These are phyloP conservation scores for Oncorhynchus gorbuscha DNA, from an alignment of 2,113 vertebrate species.

Conservation along the genomic window DNA sequence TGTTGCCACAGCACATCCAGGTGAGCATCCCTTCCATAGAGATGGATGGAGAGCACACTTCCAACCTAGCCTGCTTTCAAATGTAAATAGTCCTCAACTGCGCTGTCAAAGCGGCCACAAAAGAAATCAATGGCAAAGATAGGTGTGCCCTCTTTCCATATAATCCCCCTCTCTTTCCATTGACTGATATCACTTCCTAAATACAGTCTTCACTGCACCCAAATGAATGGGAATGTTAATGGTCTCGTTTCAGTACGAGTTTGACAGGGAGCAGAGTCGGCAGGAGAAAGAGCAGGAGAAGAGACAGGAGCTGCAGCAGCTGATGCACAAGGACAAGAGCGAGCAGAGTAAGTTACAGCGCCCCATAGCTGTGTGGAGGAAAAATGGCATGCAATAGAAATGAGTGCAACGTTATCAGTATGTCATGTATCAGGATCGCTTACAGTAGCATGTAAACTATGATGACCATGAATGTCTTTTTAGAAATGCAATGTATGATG, in stretches of 20 bases:
- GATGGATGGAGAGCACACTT: too few species aligned
- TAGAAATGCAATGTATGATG: background rate
- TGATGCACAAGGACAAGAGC: slow-evolving; percentile 86
- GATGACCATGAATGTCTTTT: too few species aligned
- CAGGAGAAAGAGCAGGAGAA: slow-evolving; percentile 77
- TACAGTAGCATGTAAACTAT: background rate
- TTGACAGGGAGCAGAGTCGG: slow-evolving; percentile 73
- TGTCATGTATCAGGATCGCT: background rate
- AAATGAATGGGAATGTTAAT: background rate
- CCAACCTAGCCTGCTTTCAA: too few species aligned
- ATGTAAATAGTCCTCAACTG: background rate
- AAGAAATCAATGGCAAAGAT: too few species aligned
- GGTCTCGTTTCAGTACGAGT: slow-evolving; percentile 57
- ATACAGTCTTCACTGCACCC: background rate
- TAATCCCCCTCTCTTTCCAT: too few species aligned
- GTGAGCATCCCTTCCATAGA: slow-evolving; percentile 41
- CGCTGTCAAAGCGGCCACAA: background rate
- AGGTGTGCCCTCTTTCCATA: too few species aligned
- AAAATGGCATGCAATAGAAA: too few species aligned
- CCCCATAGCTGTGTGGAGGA: too few species aligned
- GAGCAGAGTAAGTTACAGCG: slow-evolving; percentile 80
- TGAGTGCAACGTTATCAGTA: too few species aligned
- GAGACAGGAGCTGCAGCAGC: slow-evolving; percentile 81
- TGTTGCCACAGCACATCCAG: slow-evolving; percentile 71
- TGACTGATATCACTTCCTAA: too few species aligned